Base-by-base conservation (phyloP, 2,888 invertebrate genomes). In the Melanchra persicariae region DNA sequence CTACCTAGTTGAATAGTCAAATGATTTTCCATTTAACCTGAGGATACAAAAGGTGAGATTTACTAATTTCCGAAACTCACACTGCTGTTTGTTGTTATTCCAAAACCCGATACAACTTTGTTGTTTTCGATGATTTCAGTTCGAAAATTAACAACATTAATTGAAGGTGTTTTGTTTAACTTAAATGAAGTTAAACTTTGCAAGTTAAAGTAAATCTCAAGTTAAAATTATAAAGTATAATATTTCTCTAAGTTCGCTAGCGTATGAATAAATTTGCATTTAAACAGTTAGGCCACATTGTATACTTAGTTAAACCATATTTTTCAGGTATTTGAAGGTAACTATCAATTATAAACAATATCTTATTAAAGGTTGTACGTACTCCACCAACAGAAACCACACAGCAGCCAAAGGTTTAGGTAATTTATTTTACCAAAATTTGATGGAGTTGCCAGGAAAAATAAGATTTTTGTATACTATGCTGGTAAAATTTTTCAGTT, bases 201-300 rank as follows among this genome's bases (percentile, higher is more conserved):
- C 61, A 73, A 64, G 69, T 63, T 60, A 54, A 74, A 65, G 63
- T 66, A 77, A 82, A 74, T 63, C 64, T 69, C 5, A 78, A 81
- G 78, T 78, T 78, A 64, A 81, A 81, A 76, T 83, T 74, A 74
- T 71, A 69, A 79, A 81, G 65, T 83, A 60, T 58, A 83, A 81
- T 80, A 74, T 70, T 74, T 68, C 63, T 73, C 60, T 61, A 66
- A 79, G 67, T 79, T 79, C 10, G 63, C 45, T 69, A 64, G 65
- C 55, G 54, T 76, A 74, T 79, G 81, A 79, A 83, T 83, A 83
- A 69, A 81, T 77, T 81, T 70, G 52, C 60, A 55, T 34, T 34
- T 74, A 55, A 74, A 55, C 69, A 71, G 62, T 57, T 60, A 58
- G 52, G 47, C 26, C 19, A 10, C 26, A 63, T 45, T 64, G 49